phyloP scores from a whole-genome alignment of 1,140 invertebrate genomes.

The Holotrichia oblita region DNA sequence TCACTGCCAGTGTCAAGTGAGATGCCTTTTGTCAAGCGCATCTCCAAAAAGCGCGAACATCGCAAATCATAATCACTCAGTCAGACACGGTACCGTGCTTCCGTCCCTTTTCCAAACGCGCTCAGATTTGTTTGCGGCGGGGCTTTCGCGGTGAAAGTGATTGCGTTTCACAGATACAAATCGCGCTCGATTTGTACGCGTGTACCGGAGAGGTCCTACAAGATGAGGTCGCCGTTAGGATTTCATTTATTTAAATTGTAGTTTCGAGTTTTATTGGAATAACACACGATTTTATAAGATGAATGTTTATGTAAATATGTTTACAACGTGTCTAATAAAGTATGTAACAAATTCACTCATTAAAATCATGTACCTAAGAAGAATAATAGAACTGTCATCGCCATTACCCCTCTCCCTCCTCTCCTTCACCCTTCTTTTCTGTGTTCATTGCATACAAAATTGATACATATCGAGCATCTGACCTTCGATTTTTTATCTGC shows the following conservation, averaged over 20 bases:
- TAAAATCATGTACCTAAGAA: too few species aligned
- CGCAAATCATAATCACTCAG: constrained; percentile 36
- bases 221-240: neutral
- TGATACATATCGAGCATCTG: too few species aligned
- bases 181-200: neutral
- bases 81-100: neutral
- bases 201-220: neutral
- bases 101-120: neutral
- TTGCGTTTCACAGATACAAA: constrained; percentile 22
- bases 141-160: neutral
- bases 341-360: too few species aligned
- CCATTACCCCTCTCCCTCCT: too few species aligned
- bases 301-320: too few species aligned
- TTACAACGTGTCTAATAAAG: too few species aligned
- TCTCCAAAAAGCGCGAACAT: constrained; percentile 13
- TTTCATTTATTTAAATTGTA: neutral
- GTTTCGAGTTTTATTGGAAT: constrained; percentile 1
- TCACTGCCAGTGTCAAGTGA: neutral
- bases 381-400: too few species aligned
- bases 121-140: neutral
- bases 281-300: too few species aligned
- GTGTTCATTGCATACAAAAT: too few species aligned
- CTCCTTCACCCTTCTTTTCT: too few species aligned
- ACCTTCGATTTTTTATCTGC: too few species aligned
- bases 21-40: neutral